A percentile compares a stretch with the other conserved stretches of the same genome.
Evolutionary conservation across 2,797 vertebrate species (phyloP).

Genomic region (Orestias chungarensis): DNA sequence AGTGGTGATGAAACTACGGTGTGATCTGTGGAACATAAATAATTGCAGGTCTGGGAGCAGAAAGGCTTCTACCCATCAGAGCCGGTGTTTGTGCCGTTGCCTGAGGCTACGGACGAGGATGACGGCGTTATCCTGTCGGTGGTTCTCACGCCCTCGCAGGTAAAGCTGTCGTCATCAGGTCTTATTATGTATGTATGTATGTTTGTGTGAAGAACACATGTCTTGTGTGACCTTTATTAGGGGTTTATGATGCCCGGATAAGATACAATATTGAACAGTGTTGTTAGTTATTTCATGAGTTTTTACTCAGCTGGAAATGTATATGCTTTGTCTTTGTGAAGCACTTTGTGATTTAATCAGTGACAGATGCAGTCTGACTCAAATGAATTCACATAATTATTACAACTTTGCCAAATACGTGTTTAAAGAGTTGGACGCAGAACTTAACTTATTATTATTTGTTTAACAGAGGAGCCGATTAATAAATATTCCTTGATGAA

Average conservation of each 20-base stretch:
- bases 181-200: neutral
- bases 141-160: slow-evolving; percentile 87
- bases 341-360: too few species aligned
- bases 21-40: slow-evolving; percentile 2
- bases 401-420: neutral
- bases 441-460: neutral
- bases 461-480: neutral
- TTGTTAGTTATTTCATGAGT: too few species aligned
- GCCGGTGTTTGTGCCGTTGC: slow-evolving; percentile 89
- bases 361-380: too few species aligned
- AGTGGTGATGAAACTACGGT: neutral
- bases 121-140: slow-evolving; percentile 90
- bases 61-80: slow-evolving; percentile 91
- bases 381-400: neutral
- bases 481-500: neutral
- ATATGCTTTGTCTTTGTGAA: too few species aligned
- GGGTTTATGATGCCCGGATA: too few species aligned
- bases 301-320: too few species aligned
- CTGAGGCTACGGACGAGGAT: slow-evolving; percentile 85
- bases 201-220: neutral
- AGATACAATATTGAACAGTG: too few species aligned
- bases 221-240: too few species aligned
- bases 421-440: neutral
- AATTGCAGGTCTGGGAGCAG: slow-evolving; percentile 86
- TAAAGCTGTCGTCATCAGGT: slow-evolving; percentile 50